phyloP scores from a whole-genome alignment of 1,140 invertebrate genomes.

The Macrocentrus cingulum region DNA sequence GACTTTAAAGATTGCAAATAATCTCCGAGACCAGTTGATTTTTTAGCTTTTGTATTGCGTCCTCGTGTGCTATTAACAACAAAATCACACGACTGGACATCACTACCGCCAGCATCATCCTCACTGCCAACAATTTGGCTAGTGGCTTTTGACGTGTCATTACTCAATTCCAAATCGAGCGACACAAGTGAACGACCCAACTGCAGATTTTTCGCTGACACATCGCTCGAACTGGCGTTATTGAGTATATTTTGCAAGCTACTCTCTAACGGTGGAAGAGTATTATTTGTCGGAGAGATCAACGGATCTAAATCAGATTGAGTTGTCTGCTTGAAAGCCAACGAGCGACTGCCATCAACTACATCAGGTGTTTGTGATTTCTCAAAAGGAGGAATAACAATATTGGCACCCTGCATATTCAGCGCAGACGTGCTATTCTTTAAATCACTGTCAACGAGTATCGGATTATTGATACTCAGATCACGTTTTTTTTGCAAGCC shows the following conservation, averaged over 20 bases:
- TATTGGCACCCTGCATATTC: conserved; percentile 23
- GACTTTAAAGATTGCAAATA: conserved; percentile 45
- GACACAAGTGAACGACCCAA: conserved; percentile 9
- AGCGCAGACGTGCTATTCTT: conserved; percentile 14
- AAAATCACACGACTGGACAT: conserved; percentile 23
- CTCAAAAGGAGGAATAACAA: background rate
- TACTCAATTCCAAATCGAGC: conserved; percentile 11
- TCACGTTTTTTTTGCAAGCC: conserved; percentile 43
- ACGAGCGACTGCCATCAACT: conserved; percentile 24
- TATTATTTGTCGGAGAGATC: conserved; percentile 13
- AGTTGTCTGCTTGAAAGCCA: conserved; percentile 18
- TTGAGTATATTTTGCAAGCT: conserved; percentile 42
- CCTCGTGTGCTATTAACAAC: conserved; percentile 19
- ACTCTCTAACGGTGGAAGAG: conserved; percentile 34
- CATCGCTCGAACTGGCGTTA: background rate
- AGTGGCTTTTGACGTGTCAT: background rate
- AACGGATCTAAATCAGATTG: conserved; percentile 6
- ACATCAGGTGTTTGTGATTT: conserved; percentile 3
- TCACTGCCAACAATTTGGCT: too few relatives aligned
- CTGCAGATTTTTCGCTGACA: background rate
- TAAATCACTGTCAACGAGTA: background rate
- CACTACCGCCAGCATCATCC: too few relatives aligned
- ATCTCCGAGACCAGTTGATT: conserved; percentile 40
- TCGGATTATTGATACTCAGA: conserved; percentile 28
- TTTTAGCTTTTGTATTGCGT: conserved; percentile 20